Base-by-base conservation (phyloP, 2,113 vertebrate genomes). In the Suncus etruscus region DNA sequence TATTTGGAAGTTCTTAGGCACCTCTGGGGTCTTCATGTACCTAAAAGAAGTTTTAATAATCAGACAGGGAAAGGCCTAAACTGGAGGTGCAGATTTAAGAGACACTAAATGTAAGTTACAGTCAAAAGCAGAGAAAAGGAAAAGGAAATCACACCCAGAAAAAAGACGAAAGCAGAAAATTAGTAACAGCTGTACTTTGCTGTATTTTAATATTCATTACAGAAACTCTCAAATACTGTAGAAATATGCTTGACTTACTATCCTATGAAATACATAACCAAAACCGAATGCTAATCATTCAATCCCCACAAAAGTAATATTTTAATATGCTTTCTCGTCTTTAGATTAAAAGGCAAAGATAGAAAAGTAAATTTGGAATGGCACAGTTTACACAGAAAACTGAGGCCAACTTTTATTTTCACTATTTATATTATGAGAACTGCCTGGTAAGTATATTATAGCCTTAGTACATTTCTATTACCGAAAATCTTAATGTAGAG, bases 321-420 rank as follows among this genome's bases (percentile, higher is more conserved):
- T 82, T 80, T 65, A 65, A 80, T 66, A 90, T 78, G 51, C 3
- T 63, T 76, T 83, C 90, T 92, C 39, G 73, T 27, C 6, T 9
- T 47, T 15, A 58, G 4, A 45, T 83, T 50, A 61, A 48, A 84
- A 54, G 39, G 51, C 20, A 83, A 18, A 18, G 50, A 79, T 4
- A 82, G 27, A 76, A 93, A 77, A 14, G 18, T 83, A 81, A 93
- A 87, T 91, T 83, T 90, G 39, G 32, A 88, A 66, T 86, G 31
- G 74, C 8, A 54, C 78, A 51, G 18, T 94, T 86, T 25, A 89
- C 25, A 73, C 58, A 87, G n/a, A 86, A 91, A 93, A 91, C 54
- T 76, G 61, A 47, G 48, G 11, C 20, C 89, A 2, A 45, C 8
- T 75, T 93, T 61, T 68, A 58, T 58, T 85, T 92, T 83, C 80